Evolutionary conservation across 1,140 invertebrate species (phyloP).

Genomic region (Cydia pomonella): DNA sequence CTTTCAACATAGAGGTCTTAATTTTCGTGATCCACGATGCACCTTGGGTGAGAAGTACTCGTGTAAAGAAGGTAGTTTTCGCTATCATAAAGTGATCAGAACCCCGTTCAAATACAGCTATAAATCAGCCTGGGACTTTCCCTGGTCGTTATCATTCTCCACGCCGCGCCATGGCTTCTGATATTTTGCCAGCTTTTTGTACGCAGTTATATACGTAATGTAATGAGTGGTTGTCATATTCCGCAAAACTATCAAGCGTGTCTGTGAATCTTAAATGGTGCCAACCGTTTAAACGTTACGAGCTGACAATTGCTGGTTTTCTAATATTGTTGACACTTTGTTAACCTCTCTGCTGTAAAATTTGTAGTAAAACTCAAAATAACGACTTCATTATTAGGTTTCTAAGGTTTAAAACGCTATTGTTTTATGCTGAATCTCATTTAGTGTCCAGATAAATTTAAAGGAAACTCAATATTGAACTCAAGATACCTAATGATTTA

Average conservation of each 20-base stretch:
- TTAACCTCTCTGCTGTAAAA: constrained; percentile 7
- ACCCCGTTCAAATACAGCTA: constrained; percentile 68
- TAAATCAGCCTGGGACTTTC: constrained; percentile 70
- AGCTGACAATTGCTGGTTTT: constrained; percentile 31
- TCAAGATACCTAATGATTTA: no score
- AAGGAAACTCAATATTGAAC: no score
- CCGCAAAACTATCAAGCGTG: constrained; percentile 37
- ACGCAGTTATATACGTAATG: constrained; percentile 65
- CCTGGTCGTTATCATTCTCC: constrained; percentile 69
- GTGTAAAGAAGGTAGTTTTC: constrained; percentile 50
- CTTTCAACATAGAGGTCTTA: not conserved
- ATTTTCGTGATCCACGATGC: not conserved
- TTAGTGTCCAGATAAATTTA: not conserved
- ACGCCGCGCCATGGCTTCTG: constrained; percentile 61
- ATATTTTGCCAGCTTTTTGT: constrained; percentile 67
- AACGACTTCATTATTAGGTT: not conserved
- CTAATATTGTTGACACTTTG: constrained; percentile 29
- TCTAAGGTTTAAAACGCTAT: not conserved
- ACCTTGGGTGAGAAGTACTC: not conserved
- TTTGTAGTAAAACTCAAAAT: constrained; percentile 18
- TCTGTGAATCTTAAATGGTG: constrained; percentile 24
- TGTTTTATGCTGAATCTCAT: not conserved
- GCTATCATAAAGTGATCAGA: constrained; percentile 78
- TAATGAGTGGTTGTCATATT: constrained; percentile 62
- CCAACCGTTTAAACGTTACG: constrained; percentile 23